Conservation (phyloP, 2,888 invertebrate genomes). For the Latrodectus elegans region DNA sequence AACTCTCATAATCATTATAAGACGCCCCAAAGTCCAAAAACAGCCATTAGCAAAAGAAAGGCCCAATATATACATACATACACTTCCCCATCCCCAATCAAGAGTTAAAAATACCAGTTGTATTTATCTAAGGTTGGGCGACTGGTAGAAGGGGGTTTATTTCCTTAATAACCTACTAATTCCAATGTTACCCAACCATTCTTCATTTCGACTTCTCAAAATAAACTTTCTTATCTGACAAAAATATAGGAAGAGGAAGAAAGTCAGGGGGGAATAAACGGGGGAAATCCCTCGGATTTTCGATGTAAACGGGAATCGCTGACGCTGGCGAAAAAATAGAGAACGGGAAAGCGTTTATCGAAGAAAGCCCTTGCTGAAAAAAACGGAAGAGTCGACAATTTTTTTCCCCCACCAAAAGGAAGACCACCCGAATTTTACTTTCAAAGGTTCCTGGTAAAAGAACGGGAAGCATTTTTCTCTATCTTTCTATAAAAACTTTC, state of each 20-base stretch:
- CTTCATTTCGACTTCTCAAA: slow-evolving; percentile 36
- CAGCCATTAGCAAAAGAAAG: background rate
- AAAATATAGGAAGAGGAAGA: background rate
- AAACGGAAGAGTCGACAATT: slow-evolving; percentile 49
- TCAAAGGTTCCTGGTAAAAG: background rate
- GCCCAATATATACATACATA: background rate
- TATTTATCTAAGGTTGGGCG: background rate
- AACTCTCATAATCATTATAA: background rate
- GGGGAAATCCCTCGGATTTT: slow-evolving; percentile 35
- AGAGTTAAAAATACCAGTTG: slow-evolving; percentile 49
- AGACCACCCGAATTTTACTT: slow-evolving; percentile 32
- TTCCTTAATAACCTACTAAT: slow-evolving; percentile 56
- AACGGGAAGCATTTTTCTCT: too few relatives aligned
- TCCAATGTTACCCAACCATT: slow-evolving; percentile 55
- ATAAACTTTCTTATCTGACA: slow-evolving; percentile 32
- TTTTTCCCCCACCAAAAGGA: background rate
- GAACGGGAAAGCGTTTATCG: slow-evolving; percentile 46
- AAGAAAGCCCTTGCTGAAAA: slow-evolving; percentile 29
- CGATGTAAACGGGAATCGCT: slow-evolving; percentile 16
- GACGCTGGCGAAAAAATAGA: background rate
- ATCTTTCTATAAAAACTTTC: too few relatives aligned
- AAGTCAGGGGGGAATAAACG: background rate
- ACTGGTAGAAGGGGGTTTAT: slow-evolving; percentile 22
- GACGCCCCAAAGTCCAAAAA: background rate
- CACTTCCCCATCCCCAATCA: background rate